These are phyloP conservation scores for Chydorus sphaericus DNA, from an alignment of 2,888 invertebrate genomes.

Conservation along the genomic window DNA sequence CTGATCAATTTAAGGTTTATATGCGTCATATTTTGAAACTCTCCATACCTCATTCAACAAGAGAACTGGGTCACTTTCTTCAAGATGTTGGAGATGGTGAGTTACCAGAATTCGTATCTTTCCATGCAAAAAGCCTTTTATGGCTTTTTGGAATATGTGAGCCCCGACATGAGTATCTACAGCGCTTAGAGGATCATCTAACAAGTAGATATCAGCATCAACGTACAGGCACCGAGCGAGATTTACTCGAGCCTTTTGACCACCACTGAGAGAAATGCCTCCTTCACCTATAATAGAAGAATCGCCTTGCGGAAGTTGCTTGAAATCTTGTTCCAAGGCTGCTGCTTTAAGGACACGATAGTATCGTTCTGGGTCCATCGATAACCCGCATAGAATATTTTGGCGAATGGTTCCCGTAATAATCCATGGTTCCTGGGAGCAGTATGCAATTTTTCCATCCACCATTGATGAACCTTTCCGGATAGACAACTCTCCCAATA, in stretches of 20 bases:
- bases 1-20: conserved; percentile 17
- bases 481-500: conserved; percentile 34
- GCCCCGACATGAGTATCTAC: conserved; percentile 34
- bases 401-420: conserved; percentile 20
- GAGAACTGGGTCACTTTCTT: conserved; percentile 28
- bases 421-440: conserved; percentile 21
- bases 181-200: conserved; percentile 37
- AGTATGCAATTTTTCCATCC: conserved; percentile 31
- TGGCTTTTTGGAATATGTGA: conserved; percentile 32
- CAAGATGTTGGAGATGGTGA: conserved; percentile 32
- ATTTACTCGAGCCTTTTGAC: conserved; percentile 70
- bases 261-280: conserved; percentile 71
- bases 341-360: conserved; percentile 51
- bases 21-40: not conserved
- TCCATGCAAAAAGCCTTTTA: conserved; percentile 26
- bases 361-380: conserved; percentile 39
- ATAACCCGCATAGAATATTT: conserved; percentile 21
- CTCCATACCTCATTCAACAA: conserved; percentile 29
- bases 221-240: conserved; percentile 37
- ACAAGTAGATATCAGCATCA: conserved; percentile 34
- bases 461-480: conserved; percentile 27
- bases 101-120: conserved; percentile 33
- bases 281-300: conserved; percentile 73
- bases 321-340: conserved; percentile 55
- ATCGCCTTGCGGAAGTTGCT: conserved; percentile 63